Conservation (phyloP, 2,113 vertebrate species). For the Blennius ocellaris region DNA sequence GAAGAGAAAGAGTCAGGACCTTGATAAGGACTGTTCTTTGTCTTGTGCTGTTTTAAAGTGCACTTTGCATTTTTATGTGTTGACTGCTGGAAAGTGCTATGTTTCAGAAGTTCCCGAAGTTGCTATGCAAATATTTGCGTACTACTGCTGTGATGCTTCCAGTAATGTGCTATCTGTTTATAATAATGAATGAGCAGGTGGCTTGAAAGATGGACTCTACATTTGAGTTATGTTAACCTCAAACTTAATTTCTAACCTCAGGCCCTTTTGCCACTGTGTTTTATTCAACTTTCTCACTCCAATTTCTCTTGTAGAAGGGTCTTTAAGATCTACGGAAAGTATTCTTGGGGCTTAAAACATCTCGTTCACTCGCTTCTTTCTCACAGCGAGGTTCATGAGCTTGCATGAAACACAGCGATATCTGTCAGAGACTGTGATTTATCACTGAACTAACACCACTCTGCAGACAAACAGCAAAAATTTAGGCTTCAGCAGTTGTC, state of each 20-base stretch:
- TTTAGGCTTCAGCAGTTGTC: slow-evolving; percentile 65
- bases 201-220: neutral
- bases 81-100: slow-evolving; percentile 5
- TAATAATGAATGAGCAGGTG: slow-evolving; percentile 41
- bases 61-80: slow-evolving; percentile 35
- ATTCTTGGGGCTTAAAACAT: slow-evolving; percentile 34
- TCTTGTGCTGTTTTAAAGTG: slow-evolving; percentile 18
- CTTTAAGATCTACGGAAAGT: slow-evolving; percentile 33
- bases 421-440: slow-evolving; percentile 62
- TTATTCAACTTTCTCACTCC: slow-evolving; percentile 13
- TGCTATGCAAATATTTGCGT: slow-evolving; percentile 42
- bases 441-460: slow-evolving; percentile 47
- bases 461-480: slow-evolving; percentile 61
- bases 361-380: slow-evolving; percentile 37
- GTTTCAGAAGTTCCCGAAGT: slow-evolving; percentile 48
- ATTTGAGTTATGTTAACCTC: slow-evolving; percentile 9
- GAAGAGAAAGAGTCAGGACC: slow-evolving; percentile 35
- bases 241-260: neutral
- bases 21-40: slow-evolving; percentile 36
- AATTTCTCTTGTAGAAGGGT: slow-evolving; percentile 7
- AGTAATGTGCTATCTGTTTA: slow-evolving; percentile 2
- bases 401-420: slow-evolving; percentile 53
- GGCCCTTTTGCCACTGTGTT: slow-evolving; percentile 1
- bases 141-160: slow-evolving; percentile 10
- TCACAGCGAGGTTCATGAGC: slow-evolving; percentile 56